phyloP scores from a whole-genome alignment of 2,113 vertebrate species.

The Ceratotherium simum region DNA sequence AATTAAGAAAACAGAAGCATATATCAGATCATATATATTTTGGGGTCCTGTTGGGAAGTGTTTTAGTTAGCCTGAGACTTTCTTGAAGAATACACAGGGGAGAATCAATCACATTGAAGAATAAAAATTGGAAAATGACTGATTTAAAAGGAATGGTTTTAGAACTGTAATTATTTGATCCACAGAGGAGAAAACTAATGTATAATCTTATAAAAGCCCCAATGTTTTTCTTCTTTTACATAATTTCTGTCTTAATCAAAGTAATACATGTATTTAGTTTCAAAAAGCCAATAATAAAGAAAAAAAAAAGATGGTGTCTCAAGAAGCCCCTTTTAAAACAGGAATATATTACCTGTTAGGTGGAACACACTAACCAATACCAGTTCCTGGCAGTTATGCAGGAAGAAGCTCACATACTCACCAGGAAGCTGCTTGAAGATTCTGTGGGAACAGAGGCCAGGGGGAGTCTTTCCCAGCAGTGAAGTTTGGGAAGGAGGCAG shows the following conservation, averaged over 20 bases:
- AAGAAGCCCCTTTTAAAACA: neutral
- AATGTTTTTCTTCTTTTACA: conserved; percentile 47
- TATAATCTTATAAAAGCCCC: neutral
- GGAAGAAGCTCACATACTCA: neutral
- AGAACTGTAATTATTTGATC: neutral
- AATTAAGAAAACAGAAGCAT: conserved; percentile 5
- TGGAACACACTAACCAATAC: neutral
- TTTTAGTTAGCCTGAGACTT: neutral
- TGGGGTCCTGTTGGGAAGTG: neutral
- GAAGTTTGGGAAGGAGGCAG: neutral
- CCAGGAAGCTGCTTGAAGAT: neutral
- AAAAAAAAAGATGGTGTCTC: neutral
- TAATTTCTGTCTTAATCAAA: conserved; percentile 1
- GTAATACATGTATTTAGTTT: neutral
- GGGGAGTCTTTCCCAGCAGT: neutral
- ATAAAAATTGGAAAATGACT: neutral
- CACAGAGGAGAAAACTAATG: neutral
- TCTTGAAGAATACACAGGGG: neutral
- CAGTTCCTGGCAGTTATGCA: neutral
- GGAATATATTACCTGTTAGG: neutral
- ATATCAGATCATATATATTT: neutral
- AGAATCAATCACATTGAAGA: neutral
- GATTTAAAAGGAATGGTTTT: conserved; percentile 3
- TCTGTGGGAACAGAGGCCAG: neutral
- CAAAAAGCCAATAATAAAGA: neutral